Evolutionary conservation across 1,140 invertebrate species (phyloP), one percentile per base, ranked within the genome.

Genomic region (Hestina assimilis): DNA sequence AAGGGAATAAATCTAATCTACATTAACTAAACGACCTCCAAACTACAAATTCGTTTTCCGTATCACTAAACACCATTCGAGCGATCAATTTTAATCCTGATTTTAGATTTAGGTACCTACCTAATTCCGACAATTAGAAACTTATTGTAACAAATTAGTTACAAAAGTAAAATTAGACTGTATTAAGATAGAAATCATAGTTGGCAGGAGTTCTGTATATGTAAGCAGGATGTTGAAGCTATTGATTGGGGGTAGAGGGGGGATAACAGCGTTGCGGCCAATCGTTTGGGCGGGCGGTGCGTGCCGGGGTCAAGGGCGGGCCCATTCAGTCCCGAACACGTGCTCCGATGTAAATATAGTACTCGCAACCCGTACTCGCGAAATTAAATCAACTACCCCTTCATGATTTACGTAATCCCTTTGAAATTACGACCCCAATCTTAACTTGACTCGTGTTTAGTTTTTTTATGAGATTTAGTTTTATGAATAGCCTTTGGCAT

Each of bases 261-360:
- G 66, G 58, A 35, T 29, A 42, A 57, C 65, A 71, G 69, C 71
- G 76, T 73, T 65, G 72, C 75, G 71, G 76, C 69, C 69, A 65
- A 69, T 58, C 72, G 74, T 82, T 83, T 82, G 77, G 83, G 78
- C 80, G 76, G 75, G 77, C 71, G 83, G 79, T 83, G 71, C 70
- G 78, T 77, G 73, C 75, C 67, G 69, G 72, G 82, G 81, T 85
- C 79, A 83, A 83, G 80, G 84, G 53, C 78, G 80, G 75, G 75
- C 72, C 76, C 82, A 87, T 87, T 87, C 82, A 87, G 67, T 52
- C 72, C 72, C 54, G 73, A 80, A 81, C 84, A 87, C 84, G 84
- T 86, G 84, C 70, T 79, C 72, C 66, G 78, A 83, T 79, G 81
- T 85, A 87, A 85, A 85, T 84, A 87, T 84, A 80, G 78, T 85